phyloP scores from a whole-genome alignment of 2,113 vertebrate species.

The Plecotus auritus region DNA sequence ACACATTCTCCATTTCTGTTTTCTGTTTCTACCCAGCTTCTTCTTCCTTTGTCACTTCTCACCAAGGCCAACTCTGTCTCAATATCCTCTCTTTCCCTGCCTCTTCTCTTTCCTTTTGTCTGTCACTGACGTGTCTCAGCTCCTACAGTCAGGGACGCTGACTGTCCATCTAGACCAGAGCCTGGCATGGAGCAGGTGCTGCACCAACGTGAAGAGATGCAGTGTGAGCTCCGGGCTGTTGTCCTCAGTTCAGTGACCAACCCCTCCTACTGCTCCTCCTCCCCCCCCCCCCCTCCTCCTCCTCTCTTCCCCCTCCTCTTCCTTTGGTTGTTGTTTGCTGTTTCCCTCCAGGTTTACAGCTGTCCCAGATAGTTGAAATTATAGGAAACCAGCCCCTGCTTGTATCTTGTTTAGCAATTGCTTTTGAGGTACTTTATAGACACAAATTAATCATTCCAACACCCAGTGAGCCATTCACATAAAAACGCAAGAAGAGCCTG shows the following conservation, averaged over 20 bases:
- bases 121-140: not conserved
- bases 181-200: too few species aligned
- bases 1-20: not conserved
- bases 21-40: not conserved
- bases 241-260: not conserved
- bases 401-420: not conserved
- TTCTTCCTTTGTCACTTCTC: not conserved
- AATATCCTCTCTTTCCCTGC: not conserved
- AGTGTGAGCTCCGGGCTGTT: not conserved
- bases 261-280: not conserved
- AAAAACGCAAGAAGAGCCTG: not conserved
- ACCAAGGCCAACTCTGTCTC: not conserved
- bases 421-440: slow-evolving; percentile 8
- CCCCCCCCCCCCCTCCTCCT: not conserved
- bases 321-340: not conserved
- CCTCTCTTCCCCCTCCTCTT: not conserved
- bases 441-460: not conserved
- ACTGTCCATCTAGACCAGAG: accelerated
- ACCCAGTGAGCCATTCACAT: not conserved
- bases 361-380: not conserved
- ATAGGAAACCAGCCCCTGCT: not conserved
- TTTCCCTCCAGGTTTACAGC: not conserved
- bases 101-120: not conserved
- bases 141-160: not conserved
- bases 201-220: accelerated